These are phyloP conservation scores for Conchocele bisecta DNA, from an alignment of 2,888 invertebrate species.

Conservation along the genomic window DNA sequence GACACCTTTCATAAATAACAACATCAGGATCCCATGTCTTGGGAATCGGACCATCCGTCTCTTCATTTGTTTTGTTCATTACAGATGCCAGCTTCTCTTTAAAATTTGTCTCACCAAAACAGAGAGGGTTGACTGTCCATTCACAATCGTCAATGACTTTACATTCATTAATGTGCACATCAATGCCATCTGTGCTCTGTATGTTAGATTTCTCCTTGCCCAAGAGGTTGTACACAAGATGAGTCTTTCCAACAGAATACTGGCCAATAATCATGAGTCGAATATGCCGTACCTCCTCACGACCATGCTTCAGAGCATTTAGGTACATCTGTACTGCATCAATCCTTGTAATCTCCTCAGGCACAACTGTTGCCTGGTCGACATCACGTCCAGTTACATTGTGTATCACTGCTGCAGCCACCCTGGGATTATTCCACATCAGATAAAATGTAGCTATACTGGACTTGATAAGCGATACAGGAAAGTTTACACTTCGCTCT, in stretches of 20 bases:
- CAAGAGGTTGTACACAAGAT: constrained; percentile 32
- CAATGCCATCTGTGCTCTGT: constrained; percentile 41
- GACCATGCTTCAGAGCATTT: constrained; percentile 19
- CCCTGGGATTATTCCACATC: constrained; percentile 16
- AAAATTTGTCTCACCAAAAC: constrained; percentile 4
- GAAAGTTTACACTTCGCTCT: neutral
- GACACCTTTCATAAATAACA: neutral
- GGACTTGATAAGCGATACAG: constrained; percentile 9
- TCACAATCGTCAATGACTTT: constrained; percentile 5
- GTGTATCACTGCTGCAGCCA: neutral
- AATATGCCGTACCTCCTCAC: constrained; percentile 20
- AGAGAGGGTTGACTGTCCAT: constrained; percentile 7
- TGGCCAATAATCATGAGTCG: constrained; percentile 48
- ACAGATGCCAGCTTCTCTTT: constrained; percentile 3
- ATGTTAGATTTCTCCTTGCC: neutral
- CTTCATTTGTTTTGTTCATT: constrained; percentile 1
- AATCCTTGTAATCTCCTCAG: constrained; percentile 10
- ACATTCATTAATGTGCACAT: constrained; percentile 26
- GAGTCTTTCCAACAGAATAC: constrained; percentile 52
- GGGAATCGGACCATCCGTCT: neutral
- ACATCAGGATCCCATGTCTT: neutral
- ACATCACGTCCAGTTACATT: neutral
- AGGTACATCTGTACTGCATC: constrained; percentile 20
- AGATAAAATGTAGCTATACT: constrained; percentile 10
- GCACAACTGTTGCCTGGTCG: constrained; percentile 1